Conservation (phyloP, 1,140 invertebrate species). For the Platorchestia sp. region DNA sequence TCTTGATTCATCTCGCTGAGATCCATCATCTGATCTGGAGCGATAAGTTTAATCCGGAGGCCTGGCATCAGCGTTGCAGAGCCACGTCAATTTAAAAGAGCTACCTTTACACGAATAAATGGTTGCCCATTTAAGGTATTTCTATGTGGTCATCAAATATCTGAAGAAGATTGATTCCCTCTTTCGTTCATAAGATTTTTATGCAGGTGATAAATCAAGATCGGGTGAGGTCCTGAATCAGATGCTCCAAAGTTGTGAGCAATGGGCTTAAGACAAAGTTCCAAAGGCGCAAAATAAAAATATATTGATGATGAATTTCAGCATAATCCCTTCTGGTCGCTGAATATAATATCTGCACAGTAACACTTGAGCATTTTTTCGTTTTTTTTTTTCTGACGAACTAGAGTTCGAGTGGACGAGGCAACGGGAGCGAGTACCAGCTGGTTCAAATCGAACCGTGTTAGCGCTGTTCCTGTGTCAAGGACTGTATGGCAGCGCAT, state of each 20-base stretch:
- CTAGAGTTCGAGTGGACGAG: no score
- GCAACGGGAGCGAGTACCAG: no score
- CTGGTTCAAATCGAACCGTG: no score
- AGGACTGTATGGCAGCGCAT: no score
- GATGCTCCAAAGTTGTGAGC: background rate
- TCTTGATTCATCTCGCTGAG: background rate
- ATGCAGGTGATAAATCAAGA: background rate
- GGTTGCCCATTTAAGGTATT: background rate
- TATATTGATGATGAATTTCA: background rate
- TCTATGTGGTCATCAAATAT: background rate
- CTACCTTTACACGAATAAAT: background rate
- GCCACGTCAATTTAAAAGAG: background rate
- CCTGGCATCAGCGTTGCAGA: background rate
- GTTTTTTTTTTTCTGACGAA: no score
- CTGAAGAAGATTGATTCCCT: background rate
- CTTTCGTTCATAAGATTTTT: background rate
- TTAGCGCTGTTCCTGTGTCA: no score
- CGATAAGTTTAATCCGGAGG: slow-evolving; percentile 30
- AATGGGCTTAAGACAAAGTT: background rate
- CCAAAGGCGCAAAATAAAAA: background rate
- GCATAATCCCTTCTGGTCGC: background rate
- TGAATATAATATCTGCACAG: background rate
- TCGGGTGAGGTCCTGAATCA: background rate
- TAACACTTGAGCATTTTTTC: background rate
- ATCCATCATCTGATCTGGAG: slow-evolving; percentile 34